phyloP scores from a whole-genome alignment of 1,140 invertebrate species.

The Pygmarrhopalites habei region DNA sequence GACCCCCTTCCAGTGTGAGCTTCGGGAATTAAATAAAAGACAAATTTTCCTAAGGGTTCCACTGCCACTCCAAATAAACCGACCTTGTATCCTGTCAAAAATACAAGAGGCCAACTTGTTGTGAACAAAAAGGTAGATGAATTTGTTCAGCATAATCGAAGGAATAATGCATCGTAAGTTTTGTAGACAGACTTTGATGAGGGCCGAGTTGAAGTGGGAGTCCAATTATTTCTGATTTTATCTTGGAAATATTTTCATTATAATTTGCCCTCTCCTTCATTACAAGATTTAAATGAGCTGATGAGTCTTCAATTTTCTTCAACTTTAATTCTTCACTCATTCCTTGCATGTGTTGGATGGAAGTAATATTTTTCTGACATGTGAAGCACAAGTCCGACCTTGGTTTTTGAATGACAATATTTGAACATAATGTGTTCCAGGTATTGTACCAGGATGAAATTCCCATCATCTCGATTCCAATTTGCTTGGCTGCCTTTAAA shows the following conservation, averaged over 20 bases:
- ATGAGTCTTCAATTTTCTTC: background rate
- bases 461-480: too few relatives aligned
- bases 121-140: background rate
- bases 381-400: background rate
- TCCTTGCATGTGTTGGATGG: background rate
- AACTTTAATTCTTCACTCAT: background rate
- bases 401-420: background rate
- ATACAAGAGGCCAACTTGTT: slow-evolving; percentile 16
- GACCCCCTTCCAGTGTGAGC: background rate
- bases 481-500: background rate
- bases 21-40: slow-evolving; percentile 19
- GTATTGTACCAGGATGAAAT: background rate
- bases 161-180: slow-evolving; percentile 7
- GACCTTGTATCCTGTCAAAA: slow-evolving; percentile 7
- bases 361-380: background rate
- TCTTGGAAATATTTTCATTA: background rate
- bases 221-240: background rate
- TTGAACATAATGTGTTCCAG: background rate
- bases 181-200: background rate
- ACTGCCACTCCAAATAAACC: slow-evolving; percentile 11
- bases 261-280: background rate
- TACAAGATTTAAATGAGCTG: background rate
- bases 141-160: slow-evolving; percentile 22
- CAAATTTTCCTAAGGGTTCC: slow-evolving; percentile 13
- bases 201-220: background rate